A percentile compares a stretch with the other conserved stretches of the same genome.
Conservation (phyloP, 2,113 vertebrate genomes). For the Boulengerochromis microlepis region DNA sequence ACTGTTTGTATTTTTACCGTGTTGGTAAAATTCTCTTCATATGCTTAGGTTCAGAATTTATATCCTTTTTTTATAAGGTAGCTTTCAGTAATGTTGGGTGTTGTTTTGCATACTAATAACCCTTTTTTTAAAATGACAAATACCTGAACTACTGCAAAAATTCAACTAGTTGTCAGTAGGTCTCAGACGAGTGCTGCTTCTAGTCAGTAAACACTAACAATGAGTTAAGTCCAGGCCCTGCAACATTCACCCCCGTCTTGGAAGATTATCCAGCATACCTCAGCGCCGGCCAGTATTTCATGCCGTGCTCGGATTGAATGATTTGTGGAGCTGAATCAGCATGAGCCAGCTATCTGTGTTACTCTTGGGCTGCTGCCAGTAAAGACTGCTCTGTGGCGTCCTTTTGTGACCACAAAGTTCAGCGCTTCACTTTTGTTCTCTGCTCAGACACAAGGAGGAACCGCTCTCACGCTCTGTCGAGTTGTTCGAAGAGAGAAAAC, state of each 20-base stretch:
- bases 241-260: not conserved
- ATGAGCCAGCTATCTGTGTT: not conserved
- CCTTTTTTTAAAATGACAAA: accelerated
- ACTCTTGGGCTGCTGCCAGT: not conserved
- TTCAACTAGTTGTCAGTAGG: not conserved
- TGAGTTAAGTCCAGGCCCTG: not conserved
- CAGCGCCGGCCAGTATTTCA: not conserved
- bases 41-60: not conserved
- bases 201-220: not conserved
- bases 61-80: not conserved
- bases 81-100: not conserved
- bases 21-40: not conserved
- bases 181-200: not conserved
- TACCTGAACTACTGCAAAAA: not conserved
- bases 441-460: not conserved
- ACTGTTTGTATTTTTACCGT: accelerated
- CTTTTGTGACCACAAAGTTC: not conserved
- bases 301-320: not conserved
- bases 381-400: not conserved
- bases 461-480: not conserved
- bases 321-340: not conserved
- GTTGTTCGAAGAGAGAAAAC: not conserved
- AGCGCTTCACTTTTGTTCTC: not conserved
- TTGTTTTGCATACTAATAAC: not conserved
- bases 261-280: not conserved